Evolutionary conservation across 2,888 invertebrate species (phyloP), one percentile per base, ranked within the genome.

Genomic region (Microplitis deprimator): DNA sequence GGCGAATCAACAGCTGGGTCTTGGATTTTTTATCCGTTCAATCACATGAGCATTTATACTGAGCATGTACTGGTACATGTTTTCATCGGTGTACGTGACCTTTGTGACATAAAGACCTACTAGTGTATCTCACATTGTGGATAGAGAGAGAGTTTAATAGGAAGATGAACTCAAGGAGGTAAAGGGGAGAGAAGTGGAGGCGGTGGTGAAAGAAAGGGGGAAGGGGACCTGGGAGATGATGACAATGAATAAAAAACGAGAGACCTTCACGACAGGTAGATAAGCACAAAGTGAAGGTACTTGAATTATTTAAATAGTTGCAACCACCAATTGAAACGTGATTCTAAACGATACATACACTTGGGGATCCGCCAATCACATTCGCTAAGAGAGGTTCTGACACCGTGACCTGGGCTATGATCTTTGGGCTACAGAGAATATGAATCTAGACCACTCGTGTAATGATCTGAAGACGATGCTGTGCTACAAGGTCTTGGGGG

Each of bases 31-130:
- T 20, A 41, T 76, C 77, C 59, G 64, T 67, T 60, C 68, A 72
- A 71, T 61, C 68, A 60, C 38, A 50, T 29, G 38, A 68, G 38
- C 17, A 20, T 17, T 40, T 16, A 67, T 59, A 17, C 29, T 16
- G 61, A 39, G 40, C 41, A 40, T 10, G 60, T 65, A 16, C 41
- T 50, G 67, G 50, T 13, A 40, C 10, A 5, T 38, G 20, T 59
- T 40, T 8, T 72, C 78, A 73, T 72, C 77, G 75, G 79, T 86
- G 83, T 84, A 86, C 86, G 84, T 86, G 89, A 89, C 89, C 89
- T 87, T 85, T 83, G 83, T 89, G 89, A 89, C 89, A 89, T 89
- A 89, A 85, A 89, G 89, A 89, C 89, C 89, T 89, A 89, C 85
- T 82, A 74, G 77, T 50, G 50, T 50, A 50, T 50, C 50, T 50